A percentile compares a stretch with the other conserved stretches of the same genome.
phyloP scores from a whole-genome alignment of 2,888 invertebrate species.

The Heliconius hortense region DNA sequence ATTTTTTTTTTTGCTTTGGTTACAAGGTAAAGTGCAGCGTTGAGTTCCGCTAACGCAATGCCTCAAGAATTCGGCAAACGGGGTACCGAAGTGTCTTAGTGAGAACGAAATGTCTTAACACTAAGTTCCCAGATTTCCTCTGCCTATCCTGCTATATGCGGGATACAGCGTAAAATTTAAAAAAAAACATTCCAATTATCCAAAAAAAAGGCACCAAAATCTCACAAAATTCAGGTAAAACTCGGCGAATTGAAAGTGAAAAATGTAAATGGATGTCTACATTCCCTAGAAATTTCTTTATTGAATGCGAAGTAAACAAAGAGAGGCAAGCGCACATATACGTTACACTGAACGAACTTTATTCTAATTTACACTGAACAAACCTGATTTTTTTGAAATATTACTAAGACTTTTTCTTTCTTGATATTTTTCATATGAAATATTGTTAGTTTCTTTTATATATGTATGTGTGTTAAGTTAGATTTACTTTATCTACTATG shows the following conservation, averaged over 20 bases:
- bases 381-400: neutral
- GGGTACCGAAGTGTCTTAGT: neutral
- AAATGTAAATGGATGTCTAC: conserved; percentile 6
- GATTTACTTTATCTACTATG: neutral
- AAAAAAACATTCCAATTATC: too few relatives aligned
- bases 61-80: neutral
- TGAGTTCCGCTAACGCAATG: neutral
- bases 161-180: too few relatives aligned
- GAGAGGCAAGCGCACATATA: neutral
- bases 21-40: neutral
- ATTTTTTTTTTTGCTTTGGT: neutral
- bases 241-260: conserved; percentile 9
- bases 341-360: neutral
- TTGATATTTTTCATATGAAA: conserved; percentile 2
- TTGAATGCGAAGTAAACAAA: conserved; percentile 1
- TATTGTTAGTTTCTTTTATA: neutral
- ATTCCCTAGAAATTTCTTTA: neutral
- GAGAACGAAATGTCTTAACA: neutral
- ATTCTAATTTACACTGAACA: neutral
- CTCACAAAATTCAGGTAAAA: neutral
- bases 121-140: neutral
- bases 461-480: neutral
- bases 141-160: too few relatives aligned
- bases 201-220: neutral
- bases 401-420: neutral